Conservation (phyloP, 1,140 invertebrate genomes). For the Lucilia sericata region DNA sequence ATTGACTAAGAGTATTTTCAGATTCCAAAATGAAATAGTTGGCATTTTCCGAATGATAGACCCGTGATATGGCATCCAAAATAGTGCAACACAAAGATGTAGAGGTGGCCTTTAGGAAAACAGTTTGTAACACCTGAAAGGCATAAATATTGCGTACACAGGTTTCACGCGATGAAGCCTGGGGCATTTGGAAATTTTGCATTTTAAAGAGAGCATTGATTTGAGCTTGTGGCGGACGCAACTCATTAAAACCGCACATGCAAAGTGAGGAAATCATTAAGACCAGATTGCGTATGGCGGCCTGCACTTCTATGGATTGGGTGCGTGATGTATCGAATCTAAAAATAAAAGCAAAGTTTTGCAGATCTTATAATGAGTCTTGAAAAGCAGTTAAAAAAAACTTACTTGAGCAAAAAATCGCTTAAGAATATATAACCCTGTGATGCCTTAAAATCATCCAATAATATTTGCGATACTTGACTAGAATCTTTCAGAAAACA, state of each 20-base stretch:
- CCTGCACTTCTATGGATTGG: constrained; percentile 81
- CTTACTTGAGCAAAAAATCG: constrained; percentile 93
- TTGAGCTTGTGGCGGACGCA: constrained; percentile 86
- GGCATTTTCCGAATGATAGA: constrained; percentile 97
- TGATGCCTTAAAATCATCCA: constrained; percentile 95
- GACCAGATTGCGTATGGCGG: constrained; percentile 92
- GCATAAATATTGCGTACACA: constrained; percentile 94
- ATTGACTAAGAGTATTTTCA: constrained; percentile 94
- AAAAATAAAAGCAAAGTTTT: background rate
- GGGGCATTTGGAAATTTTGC: constrained; percentile 91
- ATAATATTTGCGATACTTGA: constrained; percentile 91
- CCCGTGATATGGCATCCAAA: constrained; percentile 94
- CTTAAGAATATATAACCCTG: constrained; percentile 96
- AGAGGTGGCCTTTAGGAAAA: constrained; percentile 91
- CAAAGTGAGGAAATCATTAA: constrained; percentile 93
- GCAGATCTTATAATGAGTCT: too few species aligned
- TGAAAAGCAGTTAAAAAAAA: constrained; percentile 47
- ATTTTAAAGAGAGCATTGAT: constrained; percentile 92
- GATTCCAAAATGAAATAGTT: constrained; percentile 99
- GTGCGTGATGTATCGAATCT: constrained; percentile 82
- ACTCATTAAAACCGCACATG: constrained; percentile 91
- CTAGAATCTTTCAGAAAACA: constrained; percentile 99
- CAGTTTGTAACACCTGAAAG: constrained; percentile 94
- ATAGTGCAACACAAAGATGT: constrained; percentile 88
- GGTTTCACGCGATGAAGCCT: constrained; percentile 87